phyloP scores from a whole-genome alignment of 2,888 invertebrate species.

The Abscondita cerata region DNA sequence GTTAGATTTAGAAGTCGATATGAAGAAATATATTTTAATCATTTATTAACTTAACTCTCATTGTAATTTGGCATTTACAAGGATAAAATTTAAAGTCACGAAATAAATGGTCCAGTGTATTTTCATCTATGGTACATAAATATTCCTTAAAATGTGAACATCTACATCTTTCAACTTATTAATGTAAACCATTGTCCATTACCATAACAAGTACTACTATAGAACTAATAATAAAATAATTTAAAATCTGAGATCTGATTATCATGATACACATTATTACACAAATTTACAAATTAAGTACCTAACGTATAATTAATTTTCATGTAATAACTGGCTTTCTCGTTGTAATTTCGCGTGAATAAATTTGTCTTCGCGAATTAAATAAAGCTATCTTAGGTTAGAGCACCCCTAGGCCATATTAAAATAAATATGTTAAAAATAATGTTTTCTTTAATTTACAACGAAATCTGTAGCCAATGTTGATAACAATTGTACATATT shows the following conservation, averaged over 20 bases:
- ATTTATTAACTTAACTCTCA: conserved; percentile 3
- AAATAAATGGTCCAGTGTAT: conserved; percentile 35
- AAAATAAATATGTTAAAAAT: conserved; percentile 18
- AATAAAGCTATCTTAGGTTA: conserved; percentile 23
- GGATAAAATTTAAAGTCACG: conserved; percentile 11
- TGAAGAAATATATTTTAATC: no score
- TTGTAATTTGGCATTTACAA: background rate
- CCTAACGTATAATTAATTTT: conserved; percentile 47
- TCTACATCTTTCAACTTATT: conserved; percentile 50
- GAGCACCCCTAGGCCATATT: conserved; percentile 33
- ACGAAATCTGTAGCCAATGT: conserved; percentile 22
- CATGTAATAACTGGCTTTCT: conserved; percentile 20
- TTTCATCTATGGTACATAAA: conserved; percentile 54
- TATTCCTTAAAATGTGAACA: conserved; percentile 53
- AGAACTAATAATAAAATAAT: conserved; percentile 47
- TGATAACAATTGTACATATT: background rate
- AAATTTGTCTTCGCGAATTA: conserved; percentile 6
- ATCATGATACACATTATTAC: conserved; percentile 37
- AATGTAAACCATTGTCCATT: conserved; percentile 56
- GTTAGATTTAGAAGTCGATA: no score
- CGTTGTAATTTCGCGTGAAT: conserved; percentile 25
- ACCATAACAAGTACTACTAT: conserved; percentile 55
- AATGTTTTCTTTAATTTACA: conserved; percentile 2
- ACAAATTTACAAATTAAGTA: conserved; percentile 49
- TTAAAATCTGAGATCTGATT: conserved; percentile 53